These are phyloP conservation scores for Upupa epops DNA, from an alignment of 2,113 vertebrate species.

Conservation along the genomic window DNA sequence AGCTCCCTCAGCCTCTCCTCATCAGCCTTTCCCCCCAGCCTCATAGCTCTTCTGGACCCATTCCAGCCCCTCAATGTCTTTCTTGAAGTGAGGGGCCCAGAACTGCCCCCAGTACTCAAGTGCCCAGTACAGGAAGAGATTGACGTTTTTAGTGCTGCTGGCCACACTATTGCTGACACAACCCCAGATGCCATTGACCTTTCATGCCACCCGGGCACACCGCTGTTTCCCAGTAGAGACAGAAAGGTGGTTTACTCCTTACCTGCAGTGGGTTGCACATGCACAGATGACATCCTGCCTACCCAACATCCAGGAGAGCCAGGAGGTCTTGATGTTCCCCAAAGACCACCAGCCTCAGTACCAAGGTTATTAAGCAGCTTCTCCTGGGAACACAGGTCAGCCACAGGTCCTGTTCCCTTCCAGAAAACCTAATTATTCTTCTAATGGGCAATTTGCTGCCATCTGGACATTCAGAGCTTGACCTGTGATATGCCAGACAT, in stretches of 20 bases:
- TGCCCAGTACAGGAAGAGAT: no score
- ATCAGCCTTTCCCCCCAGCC: no score
- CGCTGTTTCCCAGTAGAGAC: background rate
- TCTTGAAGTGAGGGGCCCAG: no score
- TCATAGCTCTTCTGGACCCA: no score
- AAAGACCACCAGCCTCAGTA: background rate
- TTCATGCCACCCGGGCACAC: no score
- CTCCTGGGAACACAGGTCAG: constrained; percentile 16
- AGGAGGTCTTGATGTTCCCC: background rate
- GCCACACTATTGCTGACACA: no score
- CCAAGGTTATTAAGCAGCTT: background rate
- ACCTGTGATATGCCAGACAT: background rate
- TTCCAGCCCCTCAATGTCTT: no score
- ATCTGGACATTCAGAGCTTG: constrained; percentile 26
- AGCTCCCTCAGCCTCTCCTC: no score
- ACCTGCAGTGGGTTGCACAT: background rate
- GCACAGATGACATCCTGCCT: background rate
- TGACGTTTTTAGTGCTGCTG: no score
- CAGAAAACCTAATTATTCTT: constrained; percentile 38
- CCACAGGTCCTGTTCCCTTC: constrained; percentile 9
- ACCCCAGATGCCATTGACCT: no score
- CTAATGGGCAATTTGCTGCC: constrained; percentile 52
- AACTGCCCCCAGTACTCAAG: no score
- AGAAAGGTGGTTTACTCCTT: background rate
- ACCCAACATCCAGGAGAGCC: background rate